Conservation (phyloP, 2,888 invertebrate species). For the Drosophila paranaensis region DNA sequence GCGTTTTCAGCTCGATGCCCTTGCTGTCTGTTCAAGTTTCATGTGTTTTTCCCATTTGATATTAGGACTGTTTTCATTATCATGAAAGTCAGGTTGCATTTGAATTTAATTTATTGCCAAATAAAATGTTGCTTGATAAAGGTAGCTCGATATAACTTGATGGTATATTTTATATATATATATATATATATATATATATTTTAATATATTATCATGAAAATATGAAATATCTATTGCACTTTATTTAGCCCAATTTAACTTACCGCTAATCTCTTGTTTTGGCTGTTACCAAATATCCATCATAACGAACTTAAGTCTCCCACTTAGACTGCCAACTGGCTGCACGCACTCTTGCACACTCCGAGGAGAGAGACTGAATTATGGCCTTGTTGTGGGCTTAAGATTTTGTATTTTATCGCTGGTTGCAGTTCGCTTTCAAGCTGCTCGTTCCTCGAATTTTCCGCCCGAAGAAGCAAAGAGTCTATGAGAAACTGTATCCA, state of each 20-base stretch:
- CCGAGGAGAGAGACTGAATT: conserved; percentile 22
- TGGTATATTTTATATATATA: too few species aligned
- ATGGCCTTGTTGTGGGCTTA: conserved; percentile 19
- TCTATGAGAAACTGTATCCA: conserved; percentile 6
- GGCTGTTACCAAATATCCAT: conserved; percentile 50
- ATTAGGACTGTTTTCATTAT: not conserved
- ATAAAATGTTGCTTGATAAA: not conserved
- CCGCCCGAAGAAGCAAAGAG: conserved; percentile 13
- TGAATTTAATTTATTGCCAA: not conserved
- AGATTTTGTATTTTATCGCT: conserved; percentile 16
- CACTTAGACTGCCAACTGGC: conserved; percentile 12
- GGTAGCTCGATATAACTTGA: not conserved
- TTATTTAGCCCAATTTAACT: not conserved
- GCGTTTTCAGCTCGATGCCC: conserved; percentile 7
- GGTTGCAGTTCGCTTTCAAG: conserved; percentile 11
- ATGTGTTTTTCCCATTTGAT: not conserved
- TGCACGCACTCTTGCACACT: conserved; percentile 3
- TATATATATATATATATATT: too few species aligned
- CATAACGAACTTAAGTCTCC: conserved; percentile 29
- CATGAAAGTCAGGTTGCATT: not conserved
- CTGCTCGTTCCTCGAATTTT: conserved; percentile 12
- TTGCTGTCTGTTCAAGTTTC: not conserved
- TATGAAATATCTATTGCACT: not conserved
- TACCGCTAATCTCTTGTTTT: conserved; percentile 2
- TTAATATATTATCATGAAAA: not conserved